phyloP scores from a whole-genome alignment of 1,140 invertebrate genomes.

The Parasteatoda tepidariorum region DNA sequence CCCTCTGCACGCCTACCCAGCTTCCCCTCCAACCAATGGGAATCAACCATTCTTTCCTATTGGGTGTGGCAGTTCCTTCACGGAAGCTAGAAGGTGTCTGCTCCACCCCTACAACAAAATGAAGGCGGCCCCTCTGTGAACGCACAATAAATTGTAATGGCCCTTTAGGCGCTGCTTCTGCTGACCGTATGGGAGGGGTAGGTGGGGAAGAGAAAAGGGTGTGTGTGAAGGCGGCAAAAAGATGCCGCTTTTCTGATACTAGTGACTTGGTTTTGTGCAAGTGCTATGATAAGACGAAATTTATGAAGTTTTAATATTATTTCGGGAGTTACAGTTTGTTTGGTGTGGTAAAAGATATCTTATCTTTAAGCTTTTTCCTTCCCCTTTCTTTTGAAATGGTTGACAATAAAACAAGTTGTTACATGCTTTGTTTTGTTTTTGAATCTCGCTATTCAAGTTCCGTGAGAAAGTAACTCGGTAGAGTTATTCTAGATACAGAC shows the following conservation, averaged over 20 bases:
- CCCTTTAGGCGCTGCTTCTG: background rate
- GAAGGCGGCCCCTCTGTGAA: conserved; percentile 39
- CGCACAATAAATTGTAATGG: background rate
- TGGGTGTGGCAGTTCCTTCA: conserved; percentile 44
- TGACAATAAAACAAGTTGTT: background rate
- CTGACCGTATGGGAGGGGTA: background rate
- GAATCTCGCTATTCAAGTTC: background rate
- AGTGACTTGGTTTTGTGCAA: background rate
- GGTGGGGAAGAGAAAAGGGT: background rate
- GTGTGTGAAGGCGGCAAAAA: conserved; percentile 10
- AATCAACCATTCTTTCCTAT: conserved; percentile 25
- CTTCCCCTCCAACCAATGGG: conserved; percentile 31
- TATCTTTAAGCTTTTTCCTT: too few relatives aligned
- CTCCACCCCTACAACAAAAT: conserved; percentile 42
- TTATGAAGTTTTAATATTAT: background rate
- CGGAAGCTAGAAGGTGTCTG: conserved; percentile 47
- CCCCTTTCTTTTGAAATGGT: background rate
- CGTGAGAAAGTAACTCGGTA: background rate
- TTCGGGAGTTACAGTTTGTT: background rate
- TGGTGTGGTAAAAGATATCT: too few relatives aligned
- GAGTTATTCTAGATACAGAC: too few relatives aligned
- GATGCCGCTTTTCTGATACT: conserved; percentile 8
- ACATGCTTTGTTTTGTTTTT: background rate
- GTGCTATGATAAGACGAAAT: background rate
- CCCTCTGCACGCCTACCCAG: conserved; percentile 42